These are phyloP conservation scores for Sorex fumeus DNA, from an alignment of 2,113 vertebrate genomes.

Conservation along the genomic window DNA sequence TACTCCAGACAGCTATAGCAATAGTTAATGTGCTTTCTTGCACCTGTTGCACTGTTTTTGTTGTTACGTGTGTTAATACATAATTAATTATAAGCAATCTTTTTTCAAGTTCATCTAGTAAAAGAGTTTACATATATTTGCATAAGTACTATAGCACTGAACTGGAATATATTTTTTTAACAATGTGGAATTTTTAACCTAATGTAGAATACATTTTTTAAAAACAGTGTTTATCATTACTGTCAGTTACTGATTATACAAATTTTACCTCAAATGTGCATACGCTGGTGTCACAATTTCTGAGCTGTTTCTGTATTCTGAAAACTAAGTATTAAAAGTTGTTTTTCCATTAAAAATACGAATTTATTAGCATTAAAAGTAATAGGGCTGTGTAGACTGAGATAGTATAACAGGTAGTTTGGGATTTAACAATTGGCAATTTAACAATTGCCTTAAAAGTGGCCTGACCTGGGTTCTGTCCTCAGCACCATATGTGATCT, in stretches of 20 bases:
- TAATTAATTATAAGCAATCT: constrained; percentile 55
- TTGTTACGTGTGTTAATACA: constrained; percentile 63
- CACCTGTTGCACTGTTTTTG: constrained; percentile 77
- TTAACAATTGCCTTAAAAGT: neutral
- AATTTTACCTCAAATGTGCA: no score
- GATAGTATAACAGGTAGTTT: no score
- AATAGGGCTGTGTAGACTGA: no score
- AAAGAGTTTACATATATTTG: constrained; percentile 76
- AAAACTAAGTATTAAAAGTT: no score
- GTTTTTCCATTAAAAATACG: no score
- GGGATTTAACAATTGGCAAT: constrained; percentile 39
- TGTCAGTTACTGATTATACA: constrained; percentile 58
- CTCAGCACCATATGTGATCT: no score
- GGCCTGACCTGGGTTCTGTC: no score
- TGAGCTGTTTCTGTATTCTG: no score
- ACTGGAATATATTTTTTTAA: constrained; percentile 68
- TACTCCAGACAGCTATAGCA: constrained; percentile 61
- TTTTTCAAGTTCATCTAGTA: constrained; percentile 71
- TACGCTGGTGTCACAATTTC: no score
- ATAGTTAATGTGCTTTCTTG: constrained; percentile 76
- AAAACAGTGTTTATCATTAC: constrained; percentile 66
- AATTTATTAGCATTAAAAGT: no score
- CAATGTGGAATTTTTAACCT: constrained; percentile 79
- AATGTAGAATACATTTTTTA: constrained; percentile 67
- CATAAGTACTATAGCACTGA: constrained; percentile 70